A percentile compares a stretch with the other conserved stretches of the same genome.
phyloP scores from a whole-genome alignment of 2,113 vertebrate species.

The Stercorarius parasiticus region DNA sequence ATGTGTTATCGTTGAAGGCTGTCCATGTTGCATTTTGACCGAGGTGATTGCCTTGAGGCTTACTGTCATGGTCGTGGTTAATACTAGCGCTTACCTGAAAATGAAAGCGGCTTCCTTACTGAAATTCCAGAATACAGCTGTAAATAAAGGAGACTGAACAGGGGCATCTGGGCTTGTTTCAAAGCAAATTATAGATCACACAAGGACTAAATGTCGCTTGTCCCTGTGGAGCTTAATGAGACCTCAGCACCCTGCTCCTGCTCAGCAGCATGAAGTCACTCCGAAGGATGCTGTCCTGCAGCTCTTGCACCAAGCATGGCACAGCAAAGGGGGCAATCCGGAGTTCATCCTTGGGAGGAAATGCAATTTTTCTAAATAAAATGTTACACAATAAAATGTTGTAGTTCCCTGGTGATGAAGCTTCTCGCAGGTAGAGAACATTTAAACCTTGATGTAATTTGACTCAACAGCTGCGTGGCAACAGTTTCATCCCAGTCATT shows the following conservation, averaged over 20 bases:
- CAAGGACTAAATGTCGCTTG: background rate
- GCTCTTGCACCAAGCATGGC: background rate
- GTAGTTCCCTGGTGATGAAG: background rate
- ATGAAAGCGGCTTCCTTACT: background rate
- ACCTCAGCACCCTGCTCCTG: background rate
- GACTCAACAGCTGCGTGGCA: background rate
- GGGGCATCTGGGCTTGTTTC: background rate
- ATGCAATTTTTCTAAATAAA: background rate
- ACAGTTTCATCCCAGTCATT: background rate
- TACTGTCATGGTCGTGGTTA: background rate
- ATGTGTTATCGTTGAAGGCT: background rate
- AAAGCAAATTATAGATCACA: background rate
- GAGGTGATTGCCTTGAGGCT: background rate
- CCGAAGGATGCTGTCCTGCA: background rate
- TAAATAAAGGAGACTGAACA: background rate
- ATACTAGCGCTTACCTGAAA: background rate
- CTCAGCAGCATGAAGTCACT: background rate
- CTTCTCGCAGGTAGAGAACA: background rate
- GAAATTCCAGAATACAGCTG: background rate
- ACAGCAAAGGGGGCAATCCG: background rate
- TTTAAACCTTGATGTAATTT: background rate
- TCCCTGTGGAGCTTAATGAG: background rate
- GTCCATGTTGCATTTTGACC: background rate
- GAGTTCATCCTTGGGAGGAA: rapidly evolving
- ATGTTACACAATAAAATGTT: background rate